Base-by-base conservation (phyloP, 2,888 invertebrate genomes). In the Polylopha cassiicola region DNA sequence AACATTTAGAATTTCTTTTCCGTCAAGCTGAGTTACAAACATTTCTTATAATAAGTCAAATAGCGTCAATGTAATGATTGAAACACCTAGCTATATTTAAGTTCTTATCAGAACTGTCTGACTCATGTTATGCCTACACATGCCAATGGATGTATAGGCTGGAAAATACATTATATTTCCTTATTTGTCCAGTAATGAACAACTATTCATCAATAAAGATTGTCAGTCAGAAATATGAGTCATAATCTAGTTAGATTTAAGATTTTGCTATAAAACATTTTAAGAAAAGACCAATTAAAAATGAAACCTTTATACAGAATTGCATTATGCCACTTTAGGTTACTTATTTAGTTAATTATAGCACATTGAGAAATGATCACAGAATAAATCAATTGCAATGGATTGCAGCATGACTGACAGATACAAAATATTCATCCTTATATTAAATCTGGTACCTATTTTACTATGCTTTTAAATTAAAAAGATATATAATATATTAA, bases 181-280 rank as follows among this genome's bases (percentile, higher is more conserved):
- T 48, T 47, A 50, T 51, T 46, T 44, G 48, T 41, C 24, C 26
- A 20, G 37, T 43, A 46, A 36, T 46, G 43, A 46, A 38, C 36
- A 15, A 28, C 21, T 36, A 36, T 37, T 36, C 39, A 24, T 39
- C 14, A 27, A 26, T 26, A 16, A 23, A 39, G 34, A 43, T 31
- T 39, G 24, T 27, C 15, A n/a, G n/a, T 15, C 8, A 26, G 15
- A 33, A 37, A 15, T 26, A 13, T 43, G 43, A 43, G 37, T 43
- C 43, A 43, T 20, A 8, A 17, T 24, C 21, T 27, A n/a, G 9
- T 6, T 22, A 22, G 8, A 22, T 4, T 4, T 22, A n/a, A n/a
- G n/a, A n/a, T n/a, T n/a, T n/a, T n/a, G n/a, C n/a, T n/a, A n/a
- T n/a, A n/a, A n/a, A n/a, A n/a, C n/a, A n/a, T n/a, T n/a, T n/a